Base-by-base conservation (phyloP, 2,113 vertebrate species). In the Pionites leucogaster region DNA sequence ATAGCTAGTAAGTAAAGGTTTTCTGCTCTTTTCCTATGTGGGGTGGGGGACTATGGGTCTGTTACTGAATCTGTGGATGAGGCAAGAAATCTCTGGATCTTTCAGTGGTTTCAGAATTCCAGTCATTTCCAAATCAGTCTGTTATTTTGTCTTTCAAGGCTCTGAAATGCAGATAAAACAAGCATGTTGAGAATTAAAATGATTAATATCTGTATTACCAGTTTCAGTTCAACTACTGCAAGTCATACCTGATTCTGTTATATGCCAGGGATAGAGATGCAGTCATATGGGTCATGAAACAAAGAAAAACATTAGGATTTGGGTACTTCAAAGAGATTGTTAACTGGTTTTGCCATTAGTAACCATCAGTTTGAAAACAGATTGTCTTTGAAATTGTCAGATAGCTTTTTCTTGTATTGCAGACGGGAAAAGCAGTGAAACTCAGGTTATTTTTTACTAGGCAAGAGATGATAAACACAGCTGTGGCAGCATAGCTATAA, bases 1-100 rank as follows among this genome's bases (percentile, higher is more conserved):
- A 70, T 35, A 74, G 47, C 28, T 64, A 80, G 98, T 98, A 96
- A 98, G 98, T 97, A 84, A 91, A n/a, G 13, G 17, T 13, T 91
- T 94, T 90, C 57, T 1, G 2, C 29, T 86, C 15, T 95, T 86
- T 89, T 68, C 17, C 14, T 35, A 0, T 6, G 1, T 23, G 31
- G 22, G 35, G 29, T 27, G 4, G 6, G 5, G 7, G 15, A 11
- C 1, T 1, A 17, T 71, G 35, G 14, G 7, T 70, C 28, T 90
- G 10, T 52, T 53, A n/a, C 0, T 69, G n/a, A 79, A 22, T 71
- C 19, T 84, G 33, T 49, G 25, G 41, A 41, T 47, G 49, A 87
- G 22, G 46, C 35, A 76, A 64, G 24, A 79, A 93, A 39, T 47
- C 16, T 55, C 29, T 75, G 37, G 8, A 23, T 82, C 14, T 59